A percentile compares a stretch with the other conserved stretches of the same genome.
Conservation (phyloP, 2,113 vertebrate species). For the Microcebus griseorufus region DNA sequence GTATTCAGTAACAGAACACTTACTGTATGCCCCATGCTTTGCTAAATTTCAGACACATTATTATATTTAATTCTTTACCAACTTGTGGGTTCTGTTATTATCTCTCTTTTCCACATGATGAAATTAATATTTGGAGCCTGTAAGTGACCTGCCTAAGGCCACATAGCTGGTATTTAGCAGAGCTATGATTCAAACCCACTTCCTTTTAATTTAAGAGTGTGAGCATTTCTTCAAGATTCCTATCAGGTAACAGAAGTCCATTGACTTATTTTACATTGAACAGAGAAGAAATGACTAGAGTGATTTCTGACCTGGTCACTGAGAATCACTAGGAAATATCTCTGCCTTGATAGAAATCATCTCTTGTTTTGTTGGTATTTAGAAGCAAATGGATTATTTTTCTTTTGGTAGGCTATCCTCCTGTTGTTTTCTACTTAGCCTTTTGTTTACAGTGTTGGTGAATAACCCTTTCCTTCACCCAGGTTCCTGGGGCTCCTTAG, state of each 20-base stretch:
- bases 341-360: not conserved
- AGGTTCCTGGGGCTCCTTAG: not conserved
- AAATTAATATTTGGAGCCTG: conserved; percentile 7
- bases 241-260: not conserved
- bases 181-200: not conserved
- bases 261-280: not conserved
- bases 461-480: not conserved
- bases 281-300: not conserved
- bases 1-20: not conserved
- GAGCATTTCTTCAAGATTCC: not conserved
- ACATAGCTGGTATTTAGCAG: not conserved
- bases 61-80: not conserved
- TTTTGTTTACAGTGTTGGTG: not conserved
- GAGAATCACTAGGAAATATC: not conserved
- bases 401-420: not conserved
- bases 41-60: not conserved
- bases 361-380: not conserved
- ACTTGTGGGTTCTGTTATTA: not conserved
- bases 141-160: not conserved
- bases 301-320: conserved; percentile 17
- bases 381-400: not conserved
- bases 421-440: not conserved
- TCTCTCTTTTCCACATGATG: not conserved
- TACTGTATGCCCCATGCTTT: not conserved
- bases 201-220: not conserved